A percentile compares a stretch with the other conserved stretches of the same genome.
These are phyloP conservation scores for Heterotis niloticus DNA, from an alignment of 2,113 vertebrate species.

Conservation along the genomic window DNA sequence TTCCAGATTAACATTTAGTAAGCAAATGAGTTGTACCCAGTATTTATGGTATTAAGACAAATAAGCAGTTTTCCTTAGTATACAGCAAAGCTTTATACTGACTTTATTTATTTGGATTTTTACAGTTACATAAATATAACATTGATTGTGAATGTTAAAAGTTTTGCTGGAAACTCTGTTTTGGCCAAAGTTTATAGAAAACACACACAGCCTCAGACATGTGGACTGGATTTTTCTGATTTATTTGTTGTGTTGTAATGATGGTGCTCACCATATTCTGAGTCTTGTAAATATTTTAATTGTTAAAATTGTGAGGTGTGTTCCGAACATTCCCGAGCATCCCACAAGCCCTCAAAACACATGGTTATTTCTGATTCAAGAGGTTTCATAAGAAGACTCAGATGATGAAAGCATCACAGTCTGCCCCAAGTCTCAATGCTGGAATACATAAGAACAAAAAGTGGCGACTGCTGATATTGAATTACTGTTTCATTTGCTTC, in stretches of 20 bases:
- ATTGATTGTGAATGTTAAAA: conserved; percentile 42
- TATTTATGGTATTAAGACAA: no score
- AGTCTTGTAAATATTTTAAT: conserved; percentile 61
- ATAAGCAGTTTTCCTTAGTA: conserved; percentile 6
- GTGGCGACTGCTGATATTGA: not conserved
- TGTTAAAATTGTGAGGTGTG: conserved; percentile 62
- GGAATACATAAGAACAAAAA: not conserved
- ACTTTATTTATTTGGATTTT: no score
- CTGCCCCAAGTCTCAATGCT: not conserved
- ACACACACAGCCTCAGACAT: conserved; percentile 47
- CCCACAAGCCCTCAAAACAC: conserved; percentile 45
- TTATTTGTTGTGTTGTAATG: conserved; percentile 51
- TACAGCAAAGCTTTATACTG: conserved; percentile 36
- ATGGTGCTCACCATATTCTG: conserved; percentile 48
- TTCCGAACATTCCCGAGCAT: conserved; percentile 60
- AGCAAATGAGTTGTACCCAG: no score
- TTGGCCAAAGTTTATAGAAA: conserved; percentile 46
- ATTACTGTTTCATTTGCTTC: not conserved
- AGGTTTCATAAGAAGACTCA: conserved; percentile 24
- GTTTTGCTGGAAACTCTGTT: conserved; percentile 34
- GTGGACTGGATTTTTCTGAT: conserved; percentile 49
- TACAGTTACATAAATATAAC: no score
- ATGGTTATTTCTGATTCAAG: conserved; percentile 36
- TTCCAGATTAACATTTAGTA: not conserved
- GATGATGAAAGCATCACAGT: conserved; percentile 29